These are phyloP conservation scores for Palaemon carinicauda DNA, from an alignment of 1,140 invertebrate genomes.

Conservation along the genomic window DNA sequence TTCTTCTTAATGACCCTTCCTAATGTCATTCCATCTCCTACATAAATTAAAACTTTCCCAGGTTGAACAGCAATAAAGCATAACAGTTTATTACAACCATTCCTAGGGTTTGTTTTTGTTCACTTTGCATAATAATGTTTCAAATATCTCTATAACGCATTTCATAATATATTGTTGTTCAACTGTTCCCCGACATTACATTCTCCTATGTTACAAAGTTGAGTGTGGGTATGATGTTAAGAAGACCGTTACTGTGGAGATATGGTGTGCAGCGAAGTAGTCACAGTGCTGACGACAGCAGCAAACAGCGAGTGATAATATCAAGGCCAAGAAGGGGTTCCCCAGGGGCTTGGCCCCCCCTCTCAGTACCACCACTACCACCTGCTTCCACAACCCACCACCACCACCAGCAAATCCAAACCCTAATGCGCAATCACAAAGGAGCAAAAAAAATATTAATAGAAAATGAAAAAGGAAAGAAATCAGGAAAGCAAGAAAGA, in stretches of 20 bases:
- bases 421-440: slow-evolving; percentile 39
- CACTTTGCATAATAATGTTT: slow-evolving; percentile 50
- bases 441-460: slow-evolving; percentile 14
- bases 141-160: slow-evolving; percentile 41
- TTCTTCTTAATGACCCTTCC: slow-evolving; percentile 34
- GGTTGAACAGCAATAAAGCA: slow-evolving; percentile 52
- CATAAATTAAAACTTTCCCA: slow-evolving; percentile 48
- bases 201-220: slow-evolving; percentile 45
- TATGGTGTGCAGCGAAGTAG: slow-evolving; percentile 24
- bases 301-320: slow-evolving; percentile 42
- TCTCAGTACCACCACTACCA: slow-evolving; percentile 36
- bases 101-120: slow-evolving; percentile 48
- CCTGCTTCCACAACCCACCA: slow-evolving; percentile 47
- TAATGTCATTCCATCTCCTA: slow-evolving; percentile 52
- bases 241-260: slow-evolving; percentile 43
- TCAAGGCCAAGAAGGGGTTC: slow-evolving; percentile 30
- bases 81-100: slow-evolving; percentile 47
- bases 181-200: slow-evolving; percentile 47
- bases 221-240: slow-evolving; percentile 44
- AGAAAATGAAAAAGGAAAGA: too few relatives aligned
- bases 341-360: slow-evolving; percentile 21
- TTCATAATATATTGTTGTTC: slow-evolving; percentile 52
- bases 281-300: slow-evolving; percentile 44
- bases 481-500: neutral
- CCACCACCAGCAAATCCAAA: slow-evolving; percentile 41